These are phyloP conservation scores for Cromileptes altivelis DNA, from an alignment of 2,113 vertebrate genomes.

Conservation along the genomic window DNA sequence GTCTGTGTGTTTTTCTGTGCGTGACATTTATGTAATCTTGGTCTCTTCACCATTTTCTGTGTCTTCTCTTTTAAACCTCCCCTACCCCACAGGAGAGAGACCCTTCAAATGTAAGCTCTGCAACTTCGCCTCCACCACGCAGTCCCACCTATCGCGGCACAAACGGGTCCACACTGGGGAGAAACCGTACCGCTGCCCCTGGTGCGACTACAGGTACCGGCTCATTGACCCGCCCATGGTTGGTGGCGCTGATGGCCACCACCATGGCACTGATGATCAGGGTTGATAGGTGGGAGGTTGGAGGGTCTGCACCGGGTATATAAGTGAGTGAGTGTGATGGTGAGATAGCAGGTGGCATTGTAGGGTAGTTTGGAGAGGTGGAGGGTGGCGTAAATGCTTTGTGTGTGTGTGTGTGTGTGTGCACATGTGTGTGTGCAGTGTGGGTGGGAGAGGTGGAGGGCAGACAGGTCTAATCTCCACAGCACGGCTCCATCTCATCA, in stretches of 20 bases:
- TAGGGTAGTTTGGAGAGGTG: constrained; percentile 53
- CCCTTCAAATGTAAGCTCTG: constrained; percentile 98
- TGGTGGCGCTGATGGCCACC: constrained; percentile 68
- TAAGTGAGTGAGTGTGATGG: constrained; percentile 50
- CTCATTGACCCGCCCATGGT: constrained; percentile 70
- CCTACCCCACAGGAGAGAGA: constrained; percentile 90
- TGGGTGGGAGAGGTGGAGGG: constrained; percentile 43
- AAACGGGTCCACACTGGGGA: constrained; percentile 98
- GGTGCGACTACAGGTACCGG: constrained; percentile 99
- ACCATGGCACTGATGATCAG: constrained; percentile 72
- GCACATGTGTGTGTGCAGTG: constrained; percentile 30
- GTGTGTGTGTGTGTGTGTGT: constrained; percentile 29
- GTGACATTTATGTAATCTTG: constrained; percentile 6
- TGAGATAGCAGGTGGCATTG: constrained; percentile 72
- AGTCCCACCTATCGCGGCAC: constrained; percentile 98
- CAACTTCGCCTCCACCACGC: constrained; percentile 97
- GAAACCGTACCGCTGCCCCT: constrained; percentile 98
- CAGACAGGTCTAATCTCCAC: constrained; percentile 80
- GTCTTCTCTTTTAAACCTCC: constrained; percentile 45
- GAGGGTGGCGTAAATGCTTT: constrained; percentile 39
- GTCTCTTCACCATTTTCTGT: constrained; percentile 35
- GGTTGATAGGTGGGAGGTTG: constrained; percentile 74
- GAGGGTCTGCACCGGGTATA: constrained; percentile 20
- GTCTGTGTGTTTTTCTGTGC: background rate
- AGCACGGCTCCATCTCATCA: constrained; percentile 80